phyloP scores from a whole-genome alignment of 2,113 vertebrate species.

The Calcarius ornatus region DNA sequence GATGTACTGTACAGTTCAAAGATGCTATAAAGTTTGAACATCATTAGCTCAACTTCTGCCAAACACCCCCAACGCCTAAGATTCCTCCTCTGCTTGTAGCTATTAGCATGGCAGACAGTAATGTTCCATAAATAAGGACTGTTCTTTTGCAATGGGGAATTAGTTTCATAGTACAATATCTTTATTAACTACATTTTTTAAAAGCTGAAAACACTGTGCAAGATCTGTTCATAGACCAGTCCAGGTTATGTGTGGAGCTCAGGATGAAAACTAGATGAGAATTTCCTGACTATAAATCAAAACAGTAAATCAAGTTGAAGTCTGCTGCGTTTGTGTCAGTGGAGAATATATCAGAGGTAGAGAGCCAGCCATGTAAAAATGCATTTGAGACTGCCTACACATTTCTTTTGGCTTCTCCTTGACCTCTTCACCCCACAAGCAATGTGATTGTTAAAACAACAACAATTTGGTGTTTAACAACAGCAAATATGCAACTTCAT shows the following conservation, averaged over 20 bases:
- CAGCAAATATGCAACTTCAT: neutral
- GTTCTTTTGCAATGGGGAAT: neutral
- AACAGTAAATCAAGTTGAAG: neutral
- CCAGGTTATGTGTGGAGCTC: neutral
- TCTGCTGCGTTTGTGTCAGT: neutral
- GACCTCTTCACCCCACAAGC: neutral
- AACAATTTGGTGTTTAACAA: neutral
- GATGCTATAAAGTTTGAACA: neutral
- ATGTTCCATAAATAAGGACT: neutral
- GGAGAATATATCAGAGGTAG: neutral
- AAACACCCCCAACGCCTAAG: neutral
- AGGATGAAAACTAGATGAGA: neutral
- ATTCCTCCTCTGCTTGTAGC: neutral
- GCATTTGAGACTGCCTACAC: neutral
- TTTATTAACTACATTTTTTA: neutral
- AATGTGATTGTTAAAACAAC: neutral
- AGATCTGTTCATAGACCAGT: neutral
- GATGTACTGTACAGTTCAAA: neutral
- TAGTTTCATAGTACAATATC: neutral
- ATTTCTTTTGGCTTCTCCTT: neutral
- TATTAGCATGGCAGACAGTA: neutral
- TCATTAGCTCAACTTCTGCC: neutral
- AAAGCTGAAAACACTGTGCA: neutral
- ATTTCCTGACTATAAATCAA: neutral
- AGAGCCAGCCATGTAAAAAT: neutral